Evolutionary conservation across 2,888 invertebrate species (phyloP).

Genomic region (Rosalia funebris): DNA sequence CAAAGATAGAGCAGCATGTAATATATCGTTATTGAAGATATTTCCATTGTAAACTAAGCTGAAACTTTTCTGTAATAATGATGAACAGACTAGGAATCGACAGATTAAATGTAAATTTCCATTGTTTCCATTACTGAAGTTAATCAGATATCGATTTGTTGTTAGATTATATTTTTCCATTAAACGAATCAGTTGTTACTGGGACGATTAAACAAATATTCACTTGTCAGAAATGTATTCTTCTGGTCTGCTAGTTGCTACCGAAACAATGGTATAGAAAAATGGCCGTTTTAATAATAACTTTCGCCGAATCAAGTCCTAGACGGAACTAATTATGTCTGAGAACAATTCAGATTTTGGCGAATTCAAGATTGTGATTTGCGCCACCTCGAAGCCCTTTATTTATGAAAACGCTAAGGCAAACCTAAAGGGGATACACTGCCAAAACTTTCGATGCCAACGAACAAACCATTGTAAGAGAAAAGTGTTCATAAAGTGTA

Average conservation of each 20-base stretch:
- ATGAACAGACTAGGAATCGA: too few species aligned
- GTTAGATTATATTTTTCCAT: too few species aligned
- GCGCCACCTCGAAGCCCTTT: not conserved
- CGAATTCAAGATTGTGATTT: constrained; percentile 4
- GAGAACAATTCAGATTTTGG: constrained; percentile 7
- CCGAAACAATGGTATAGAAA: not conserved
- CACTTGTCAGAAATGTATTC: not conserved
- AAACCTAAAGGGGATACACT: not conserved
- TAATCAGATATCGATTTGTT: too few species aligned
- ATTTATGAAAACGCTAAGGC: constrained; percentile 9
- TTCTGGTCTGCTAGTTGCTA: not conserved
- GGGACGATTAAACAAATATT: not conserved
- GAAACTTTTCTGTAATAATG: too few species aligned
- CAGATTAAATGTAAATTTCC: too few species aligned
- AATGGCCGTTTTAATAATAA: not conserved
- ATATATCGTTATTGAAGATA: too few species aligned
- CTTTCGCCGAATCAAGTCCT: not conserved
- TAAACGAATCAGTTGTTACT: too few species aligned
- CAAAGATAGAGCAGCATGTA: too few species aligned
- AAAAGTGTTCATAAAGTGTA: constrained; percentile 21
- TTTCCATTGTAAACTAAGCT: too few species aligned
- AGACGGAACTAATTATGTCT: constrained; percentile 14
- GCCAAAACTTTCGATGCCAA: constrained; percentile 1
- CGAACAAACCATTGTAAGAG: constrained; percentile 1
- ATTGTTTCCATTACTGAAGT: too few species aligned